These are phyloP conservation scores for Lepidotrigona ventralis DNA, from an alignment of 1,140 invertebrate genomes.

Conservation along the genomic window DNA sequence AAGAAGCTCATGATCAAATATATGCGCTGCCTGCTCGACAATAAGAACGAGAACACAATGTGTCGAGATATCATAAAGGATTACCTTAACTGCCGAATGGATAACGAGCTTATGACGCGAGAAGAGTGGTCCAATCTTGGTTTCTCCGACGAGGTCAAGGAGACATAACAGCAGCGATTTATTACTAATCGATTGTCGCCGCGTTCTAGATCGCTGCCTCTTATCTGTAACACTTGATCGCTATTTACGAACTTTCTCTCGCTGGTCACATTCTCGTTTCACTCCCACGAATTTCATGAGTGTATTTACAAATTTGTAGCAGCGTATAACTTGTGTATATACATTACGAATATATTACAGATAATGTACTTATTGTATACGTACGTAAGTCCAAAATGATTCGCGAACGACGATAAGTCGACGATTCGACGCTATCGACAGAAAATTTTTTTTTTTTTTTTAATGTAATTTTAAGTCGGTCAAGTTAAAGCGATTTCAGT, in stretches of 20 bases:
- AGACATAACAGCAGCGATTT: constrained; percentile 57
- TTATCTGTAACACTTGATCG: background rate
- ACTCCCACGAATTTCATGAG: background rate
- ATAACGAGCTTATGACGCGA: constrained; percentile 94
- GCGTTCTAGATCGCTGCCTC: constrained; percentile 26
- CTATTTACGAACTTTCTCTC: constrained; percentile 23
- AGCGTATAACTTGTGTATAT: background rate
- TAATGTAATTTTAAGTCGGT: too few species aligned
- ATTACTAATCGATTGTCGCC: constrained; percentile 42
- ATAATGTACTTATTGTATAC: background rate
- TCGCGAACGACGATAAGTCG: background rate
- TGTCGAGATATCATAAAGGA: constrained; percentile 90
- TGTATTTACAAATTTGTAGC: background rate
- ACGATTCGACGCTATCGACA: background rate
- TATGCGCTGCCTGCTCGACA: constrained; percentile 91
- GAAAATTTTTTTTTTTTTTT: background rate
- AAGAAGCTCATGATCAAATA: constrained; percentile 93
- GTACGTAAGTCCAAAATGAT: background rate
- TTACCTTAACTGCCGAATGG: constrained; percentile 96
- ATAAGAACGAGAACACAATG: constrained; percentile 86
- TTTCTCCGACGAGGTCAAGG: constrained; percentile 77
- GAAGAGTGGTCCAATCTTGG: constrained; percentile 95
- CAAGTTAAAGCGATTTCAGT: constrained; percentile 23
- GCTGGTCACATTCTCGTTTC: constrained; percentile 11
- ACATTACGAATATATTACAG: background rate